phyloP scores from a whole-genome alignment of 2,797 vertebrate species.

The Coilia nasus region DNA sequence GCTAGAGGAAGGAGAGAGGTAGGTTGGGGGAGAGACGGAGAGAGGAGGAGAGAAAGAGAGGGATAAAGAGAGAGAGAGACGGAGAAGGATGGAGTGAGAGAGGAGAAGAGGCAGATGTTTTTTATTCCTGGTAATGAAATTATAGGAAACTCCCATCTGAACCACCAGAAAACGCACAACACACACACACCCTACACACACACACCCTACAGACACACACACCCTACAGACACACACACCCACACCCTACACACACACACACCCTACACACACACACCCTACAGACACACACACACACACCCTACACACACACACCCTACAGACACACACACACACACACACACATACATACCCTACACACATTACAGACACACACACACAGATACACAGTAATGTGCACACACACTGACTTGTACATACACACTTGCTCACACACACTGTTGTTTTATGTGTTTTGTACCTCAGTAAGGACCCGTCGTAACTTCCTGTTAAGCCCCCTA shows the following conservation, averaged over 20 bases:
- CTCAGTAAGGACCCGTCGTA: too few relatives aligned
- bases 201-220: background rate
- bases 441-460: too few relatives aligned
- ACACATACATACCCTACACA: constrained; percentile 27
- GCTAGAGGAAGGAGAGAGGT: too few relatives aligned
- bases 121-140: background rate
- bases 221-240: background rate
- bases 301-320: background rate
- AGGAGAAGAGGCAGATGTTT: background rate
- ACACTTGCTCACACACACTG: too few relatives aligned
- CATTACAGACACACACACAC: constrained; percentile 38
- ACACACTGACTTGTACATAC: constrained; percentile 39
- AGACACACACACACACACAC: background rate
- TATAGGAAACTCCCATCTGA: background rate
- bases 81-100: background rate
- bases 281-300: constrained; percentile 54
- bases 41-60: too few relatives aligned
- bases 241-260: background rate
- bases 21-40: too few relatives aligned
- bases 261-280: constrained; percentile 32
- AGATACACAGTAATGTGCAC: constrained; percentile 41
- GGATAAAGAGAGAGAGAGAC: too few relatives aligned
- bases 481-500: too few relatives aligned
- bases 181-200: background rate
- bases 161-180: background rate